Base-by-base conservation (phyloP, 30 jellyfish, hydroid and myxozoan genomes). In the Cassiopea andromeda region DNA sequence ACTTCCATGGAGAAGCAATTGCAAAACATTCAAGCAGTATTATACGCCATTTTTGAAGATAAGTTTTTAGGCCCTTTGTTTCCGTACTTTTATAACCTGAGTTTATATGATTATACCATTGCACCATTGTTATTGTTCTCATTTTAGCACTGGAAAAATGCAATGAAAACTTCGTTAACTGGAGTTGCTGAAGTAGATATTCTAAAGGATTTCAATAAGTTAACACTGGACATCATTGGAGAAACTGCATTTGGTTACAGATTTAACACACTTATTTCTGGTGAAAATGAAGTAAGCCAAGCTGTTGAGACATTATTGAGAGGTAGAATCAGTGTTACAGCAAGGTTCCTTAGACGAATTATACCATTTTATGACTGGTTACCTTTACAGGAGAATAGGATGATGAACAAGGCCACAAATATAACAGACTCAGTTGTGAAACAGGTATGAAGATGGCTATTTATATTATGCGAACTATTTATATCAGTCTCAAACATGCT, bases 161-260 rank as follows among this genome's bases (percentile, higher is more conserved):
- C 49, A 69, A 73, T 81, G 13, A 38, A 18, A 5, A 48, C 70
- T 7, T 77, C 94, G 1, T 44, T 87, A 17, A 47, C 90, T n/a
- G 68, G 75, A 2, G 90, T 87, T 48, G 94, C 86, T 7, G 90
- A 87, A 47, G 57, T 80, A 14, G 94, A 87, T 50, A 49, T 87
- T 64, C 85, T 48, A 2, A 50, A 58, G 9, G 86, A 68, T 66
- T 77, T 87, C 82, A 61, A 57, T 71, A 81, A 54, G 27, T 60
- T 77, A 54, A 43, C 90, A 5, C 68, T 87, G n/a, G 94, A 87
- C 57, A 69, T 77, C 17, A 87, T 87, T 69, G 94, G 94, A 3
- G 94, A 87, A 57, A 69, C 90, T 5, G 94, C 90, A 43, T 87
- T 87, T 78, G 94, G 94, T 2, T 78, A 77, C 77, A 69, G 70